Evolutionary conservation across 2,113 vertebrate species (phyloP).

Genomic region (Notiomystis cincta): DNA sequence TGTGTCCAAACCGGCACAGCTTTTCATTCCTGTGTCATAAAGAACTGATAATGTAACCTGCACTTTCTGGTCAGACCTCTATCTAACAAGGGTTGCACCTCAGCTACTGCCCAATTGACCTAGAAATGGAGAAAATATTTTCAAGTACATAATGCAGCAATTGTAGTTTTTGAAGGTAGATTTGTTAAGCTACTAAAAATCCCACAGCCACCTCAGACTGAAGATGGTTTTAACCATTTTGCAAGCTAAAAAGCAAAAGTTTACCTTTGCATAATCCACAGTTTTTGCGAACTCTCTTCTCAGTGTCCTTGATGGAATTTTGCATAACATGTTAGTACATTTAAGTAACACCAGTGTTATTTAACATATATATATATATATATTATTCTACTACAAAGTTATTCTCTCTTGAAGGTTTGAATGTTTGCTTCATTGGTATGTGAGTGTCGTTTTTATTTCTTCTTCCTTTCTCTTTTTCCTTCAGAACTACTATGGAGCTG

Average conservation of each 20-base stretch:
- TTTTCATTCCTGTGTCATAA: neutral
- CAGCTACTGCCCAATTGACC: neutral
- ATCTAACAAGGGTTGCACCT: neutral
- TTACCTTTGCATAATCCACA: neutral
- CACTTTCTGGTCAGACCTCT: neutral
- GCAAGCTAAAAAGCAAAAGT: neutral
- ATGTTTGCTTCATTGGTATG: neutral
- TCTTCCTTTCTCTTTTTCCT: neutral
- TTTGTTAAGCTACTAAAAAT: neutral
- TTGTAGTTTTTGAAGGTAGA: neutral
- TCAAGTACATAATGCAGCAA: neutral
- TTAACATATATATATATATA: neutral
- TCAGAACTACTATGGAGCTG: conserved; percentile 91
- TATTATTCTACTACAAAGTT: neutral
- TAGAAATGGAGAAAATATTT: neutral
- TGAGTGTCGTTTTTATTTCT: neutral
- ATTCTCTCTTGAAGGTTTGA: neutral
- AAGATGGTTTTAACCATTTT: neutral
- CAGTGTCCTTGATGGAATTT: neutral
- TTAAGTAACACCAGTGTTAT: neutral
- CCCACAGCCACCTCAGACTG: neutral
- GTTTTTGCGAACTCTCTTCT: neutral
- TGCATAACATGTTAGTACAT: neutral
- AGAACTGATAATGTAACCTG: neutral
- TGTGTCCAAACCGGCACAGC: no score